Evolutionary conservation across 2,113 vertebrate genomes (phyloP), one percentile per base, ranked within the genome.

Genomic region (Zosterops japonicus): DNA sequence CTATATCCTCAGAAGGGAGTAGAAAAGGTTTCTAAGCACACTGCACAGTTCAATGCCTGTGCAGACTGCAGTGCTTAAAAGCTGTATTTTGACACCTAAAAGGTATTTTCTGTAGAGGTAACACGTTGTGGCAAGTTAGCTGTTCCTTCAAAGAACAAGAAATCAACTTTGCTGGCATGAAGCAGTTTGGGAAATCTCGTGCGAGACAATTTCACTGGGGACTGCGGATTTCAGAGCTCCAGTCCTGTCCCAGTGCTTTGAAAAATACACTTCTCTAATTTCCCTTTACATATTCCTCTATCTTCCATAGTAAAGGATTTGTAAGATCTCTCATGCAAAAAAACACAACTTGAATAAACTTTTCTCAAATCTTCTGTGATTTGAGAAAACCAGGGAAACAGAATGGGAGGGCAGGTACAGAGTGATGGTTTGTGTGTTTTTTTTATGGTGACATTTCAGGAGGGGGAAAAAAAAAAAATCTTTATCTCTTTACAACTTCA

Each of bases 401-500:
- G 61, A 91, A 93, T 12, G 39, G 65, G 59, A 90, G 41, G 69
- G 65, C 36, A 82, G 57, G 50, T 53, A 67, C 1, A 6, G 81
- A 6, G 81, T 85, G 33, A 83, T 63, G 71, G 57, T n/a, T 90
- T 55, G 44, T 39, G 29, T 70, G 55, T 31, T 21, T 70, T 70
- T 78, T 81, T 83, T 44, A 83, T 63, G 72, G 56, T 83, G 68
- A 90, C 68, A 41, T n/a, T 52, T 71, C 33, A 13, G 27, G 57
- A 74, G 56, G 81, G 2, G 3, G 1, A 5, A 17, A 35, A 76
- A 87, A 76, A 87, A 36, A 28, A 83, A 71, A 79, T 52, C 69
- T 89, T 59, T 56, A 88, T 57, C 77, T 91, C 95, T 95, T 84
- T 93, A 96, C 85, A 94, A 93, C 87, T 93, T 93, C 81, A 97